Evolutionary conservation across 1,140 invertebrate genomes (phyloP), one percentile per base, ranked within the genome.

Genomic region (Sarcophaga bullata): DNA sequence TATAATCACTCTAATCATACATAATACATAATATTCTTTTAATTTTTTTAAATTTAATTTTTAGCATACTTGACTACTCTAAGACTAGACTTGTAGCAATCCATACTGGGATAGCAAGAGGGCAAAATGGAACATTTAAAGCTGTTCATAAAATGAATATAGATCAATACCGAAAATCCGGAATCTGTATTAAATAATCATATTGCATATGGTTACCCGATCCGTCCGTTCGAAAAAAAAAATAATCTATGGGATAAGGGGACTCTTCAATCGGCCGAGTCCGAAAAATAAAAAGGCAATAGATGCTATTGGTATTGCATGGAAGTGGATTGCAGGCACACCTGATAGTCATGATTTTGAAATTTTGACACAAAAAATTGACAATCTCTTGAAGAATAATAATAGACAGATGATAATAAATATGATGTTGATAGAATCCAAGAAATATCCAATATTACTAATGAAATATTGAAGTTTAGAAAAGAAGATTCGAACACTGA

Each of bases 331-430:
- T 37, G 68, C 72, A 8, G 72, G 72, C 5, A 73, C 25, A 3
- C 72, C 72, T 8, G 72, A 73, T 37, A 15, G 72, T 46, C 72
- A 73, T 46, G 72, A 73, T 46, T 73, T 73, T 11, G 72, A 73
- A 17, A 73, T 73, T 58, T 15, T 58, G 49, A 11, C 6, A 6
- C 49, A 50, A 11, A 50, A 50, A 68, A n/a, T n/a, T 6, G 17
- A 6, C 6, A 37, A 73, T 73, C 13, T 73, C 5, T 19, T 25
- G 7, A 13, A 73, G 7, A 73, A 73, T 73, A 37, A 73, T 19
- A 73, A 73, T 73, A 73, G 17, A 25, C 25, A 73, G 17, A 25
- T 73, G 68, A 37, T 73, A 73, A 25, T 73, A 19, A 73, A 73
- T 8, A 13, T 25, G 25, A n/a, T 25, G 25, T 8, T 5, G 11